Evolutionary conservation across 2,797 vertebrate genomes (phyloP).

Genomic region (Danio jaintianensis): DNA sequence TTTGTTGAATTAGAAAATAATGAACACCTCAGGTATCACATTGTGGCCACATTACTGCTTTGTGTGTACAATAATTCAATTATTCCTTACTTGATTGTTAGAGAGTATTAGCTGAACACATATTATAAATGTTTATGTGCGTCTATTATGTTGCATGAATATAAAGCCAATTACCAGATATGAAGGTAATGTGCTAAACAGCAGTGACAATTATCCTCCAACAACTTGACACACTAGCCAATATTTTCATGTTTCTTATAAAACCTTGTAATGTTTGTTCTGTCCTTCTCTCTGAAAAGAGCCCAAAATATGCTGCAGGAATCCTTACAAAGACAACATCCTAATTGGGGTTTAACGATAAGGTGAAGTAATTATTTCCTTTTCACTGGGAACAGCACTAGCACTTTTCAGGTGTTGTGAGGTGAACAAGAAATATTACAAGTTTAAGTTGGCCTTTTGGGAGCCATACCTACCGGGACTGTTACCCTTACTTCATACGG

Average conservation of each 20-base stretch:
- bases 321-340: constrained; percentile 77
- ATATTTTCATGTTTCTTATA: constrained; percentile 45
- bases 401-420: constrained; percentile 79
- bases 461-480: constrained; percentile 85
- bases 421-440: constrained; percentile 77
- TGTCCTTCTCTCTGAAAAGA: constrained; percentile 45
- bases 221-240: constrained; percentile 14
- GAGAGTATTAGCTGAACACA: too few species aligned
- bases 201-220: constrained; percentile 21
- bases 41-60: too few species aligned
- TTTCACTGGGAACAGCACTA: constrained; percentile 67
- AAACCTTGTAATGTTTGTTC: constrained; percentile 46
- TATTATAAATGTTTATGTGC: background rate
- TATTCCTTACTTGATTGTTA: too few species aligned
- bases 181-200: constrained; percentile 32
- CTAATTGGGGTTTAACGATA: constrained; percentile 82
- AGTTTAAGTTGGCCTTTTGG: constrained; percentile 86
- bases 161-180: constrained; percentile 8
- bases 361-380: constrained; percentile 79
- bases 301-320: constrained; percentile 75
- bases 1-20: too few species aligned
- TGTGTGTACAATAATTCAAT: too few species aligned
- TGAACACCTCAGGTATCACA: too few species aligned
- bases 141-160: background rate
- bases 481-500: constrained; percentile 90